These are phyloP conservation scores for Drosophila yakuba DNA, from an alignment of 1,140 invertebrate genomes.

Conservation along the genomic window DNA sequence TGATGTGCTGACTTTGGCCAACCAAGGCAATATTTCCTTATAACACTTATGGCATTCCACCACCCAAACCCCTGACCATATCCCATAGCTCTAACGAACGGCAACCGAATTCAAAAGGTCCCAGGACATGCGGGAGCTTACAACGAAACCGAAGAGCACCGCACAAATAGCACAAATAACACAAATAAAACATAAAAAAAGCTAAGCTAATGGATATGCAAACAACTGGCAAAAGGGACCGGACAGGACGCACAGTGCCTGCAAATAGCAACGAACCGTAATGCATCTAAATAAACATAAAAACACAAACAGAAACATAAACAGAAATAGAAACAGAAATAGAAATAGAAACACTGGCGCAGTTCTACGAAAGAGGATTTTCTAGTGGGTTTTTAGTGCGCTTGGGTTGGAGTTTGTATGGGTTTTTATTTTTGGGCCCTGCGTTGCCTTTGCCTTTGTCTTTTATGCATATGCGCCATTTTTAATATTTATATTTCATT, in stretches of 20 bases:
- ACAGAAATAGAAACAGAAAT: slow-evolving; percentile 26
- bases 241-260: slow-evolving; percentile 54
- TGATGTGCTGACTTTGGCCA: slow-evolving; percentile 14
- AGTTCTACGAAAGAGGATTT: slow-evolving; percentile 50
- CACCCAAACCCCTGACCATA: not conserved
- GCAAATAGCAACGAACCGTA: slow-evolving; percentile 58
- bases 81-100: slow-evolving; percentile 41
- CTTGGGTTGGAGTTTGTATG: not conserved
- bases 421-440: not conserved
- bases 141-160: slow-evolving; percentile 37
- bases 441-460: slow-evolving; percentile 55
- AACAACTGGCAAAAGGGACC: slow-evolving; percentile 62
- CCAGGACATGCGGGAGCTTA: slow-evolving; percentile 16
- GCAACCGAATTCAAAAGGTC: slow-evolving; percentile 26
- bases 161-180: slow-evolving; percentile 8
- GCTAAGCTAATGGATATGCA: slow-evolving; percentile 64
- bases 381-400: slow-evolving; percentile 22
- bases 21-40: slow-evolving; percentile 31
- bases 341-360: slow-evolving; percentile 31
- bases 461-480: slow-evolving; percentile 56
- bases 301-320: not conserved
- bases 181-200: slow-evolving; percentile 22
- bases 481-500: slow-evolving; percentile 66
- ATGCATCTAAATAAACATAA: slow-evolving; percentile 73
- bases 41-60: slow-evolving; percentile 18